These are phyloP conservation scores for Formica selysi DNA, from an alignment of 1,140 invertebrate genomes.

Conservation along the genomic window DNA sequence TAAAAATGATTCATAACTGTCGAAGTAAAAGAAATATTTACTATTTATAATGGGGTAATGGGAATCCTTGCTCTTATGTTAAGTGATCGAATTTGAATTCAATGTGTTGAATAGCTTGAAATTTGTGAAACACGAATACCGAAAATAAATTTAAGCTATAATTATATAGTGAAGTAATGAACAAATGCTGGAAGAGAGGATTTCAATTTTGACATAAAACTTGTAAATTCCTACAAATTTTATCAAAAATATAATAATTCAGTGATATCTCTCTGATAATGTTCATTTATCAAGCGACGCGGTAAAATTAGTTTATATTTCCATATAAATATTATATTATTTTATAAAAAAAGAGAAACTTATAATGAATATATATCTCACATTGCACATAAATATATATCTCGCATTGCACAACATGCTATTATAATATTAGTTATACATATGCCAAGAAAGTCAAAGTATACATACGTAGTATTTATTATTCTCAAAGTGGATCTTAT, in stretches of 20 bases:
- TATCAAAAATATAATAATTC: constrained; percentile 31
- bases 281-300: background rate
- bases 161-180: constrained; percentile 51
- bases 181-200: constrained; percentile 20
- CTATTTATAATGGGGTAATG: constrained; percentile 67
- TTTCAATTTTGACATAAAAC: constrained; percentile 17
- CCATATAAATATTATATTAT: too few species aligned
- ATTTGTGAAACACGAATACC: constrained; percentile 45
- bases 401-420: too few species aligned
- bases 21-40: constrained; percentile 52
- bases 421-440: too few species aligned
- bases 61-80: constrained; percentile 74
- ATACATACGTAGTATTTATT: too few species aligned
- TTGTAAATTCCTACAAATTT: constrained; percentile 5
- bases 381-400: too few species aligned
- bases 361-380: too few species aligned
- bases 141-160: constrained; percentile 59
- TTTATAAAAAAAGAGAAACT: too few species aligned
- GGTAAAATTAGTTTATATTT: too few species aligned
- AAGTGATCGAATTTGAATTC: constrained; percentile 70
- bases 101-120: constrained; percentile 63
- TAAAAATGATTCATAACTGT: constrained; percentile 33
- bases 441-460: too few species aligned
- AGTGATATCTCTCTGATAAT: constrained; percentile 27
- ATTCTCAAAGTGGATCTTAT: too few species aligned